Conservation (phyloP, 2,113 vertebrate species). For the Apodemus speciosus region DNA sequence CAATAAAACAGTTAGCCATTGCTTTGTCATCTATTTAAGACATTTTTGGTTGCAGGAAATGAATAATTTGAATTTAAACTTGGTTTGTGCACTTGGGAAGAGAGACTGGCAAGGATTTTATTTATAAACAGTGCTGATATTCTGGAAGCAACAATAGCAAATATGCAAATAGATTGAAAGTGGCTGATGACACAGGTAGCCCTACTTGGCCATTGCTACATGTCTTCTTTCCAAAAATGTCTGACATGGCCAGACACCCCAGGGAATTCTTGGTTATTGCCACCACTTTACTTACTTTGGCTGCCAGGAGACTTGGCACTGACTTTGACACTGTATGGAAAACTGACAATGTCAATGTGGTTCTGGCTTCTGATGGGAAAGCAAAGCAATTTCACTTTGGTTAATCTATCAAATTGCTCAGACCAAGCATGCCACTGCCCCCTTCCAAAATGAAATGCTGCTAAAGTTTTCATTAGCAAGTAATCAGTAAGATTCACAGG, state of each 20-base stretch:
- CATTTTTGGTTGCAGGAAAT: background rate
- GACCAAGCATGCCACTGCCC: background rate
- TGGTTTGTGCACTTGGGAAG: background rate
- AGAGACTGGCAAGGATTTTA: background rate
- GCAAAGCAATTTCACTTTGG: background rate
- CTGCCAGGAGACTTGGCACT: background rate
- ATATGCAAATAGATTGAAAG: background rate
- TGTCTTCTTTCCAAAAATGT: background rate
- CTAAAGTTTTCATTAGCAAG: background rate
- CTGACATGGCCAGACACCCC: background rate
- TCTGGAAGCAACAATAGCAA: background rate
- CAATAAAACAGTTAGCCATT: background rate
- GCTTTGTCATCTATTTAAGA: background rate
- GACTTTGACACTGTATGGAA: background rate
- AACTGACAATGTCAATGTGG: background rate
- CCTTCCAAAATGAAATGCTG: background rate
- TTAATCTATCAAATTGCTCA: background rate
- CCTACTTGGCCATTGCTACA: background rate
- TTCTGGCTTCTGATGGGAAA: background rate
- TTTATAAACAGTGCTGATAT: background rate
- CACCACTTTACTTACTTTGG: background rate
- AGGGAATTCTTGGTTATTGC: background rate
- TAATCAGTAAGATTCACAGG: background rate
- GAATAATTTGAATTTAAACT: background rate
- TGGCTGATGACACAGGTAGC: background rate